Evolutionary conservation across 2,797 vertebrate genomes (phyloP), one percentile per base, ranked within the genome.

Genomic region (Manis crassicaudata): DNA sequence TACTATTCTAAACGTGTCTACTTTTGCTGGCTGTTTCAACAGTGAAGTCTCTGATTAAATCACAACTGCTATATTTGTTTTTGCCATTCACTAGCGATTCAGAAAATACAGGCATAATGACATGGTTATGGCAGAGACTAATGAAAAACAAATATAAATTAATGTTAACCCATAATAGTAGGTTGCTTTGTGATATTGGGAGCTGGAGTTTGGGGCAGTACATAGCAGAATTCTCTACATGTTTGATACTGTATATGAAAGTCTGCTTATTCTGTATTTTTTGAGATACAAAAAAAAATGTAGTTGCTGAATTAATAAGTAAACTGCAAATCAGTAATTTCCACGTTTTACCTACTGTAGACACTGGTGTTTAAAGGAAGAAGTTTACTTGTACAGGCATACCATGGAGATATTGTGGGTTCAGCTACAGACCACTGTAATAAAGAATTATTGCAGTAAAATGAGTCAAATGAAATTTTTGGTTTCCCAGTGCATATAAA

Each of bases 31-130:
- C 88, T 96, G 56, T 96, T 95, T 60, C 85, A 96, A 94, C 70
- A 84, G 95, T 90, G 88, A 89, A 95, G 95, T 94, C 93, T 97
- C 96, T 97, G 90, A 96, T 96, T 98, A 97, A 95, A 97, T 87
- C 82, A 75, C 77, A 60, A 96, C 75, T 56, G 54, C 72, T 97
- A 5, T 95, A 96, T 97, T 97, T 91, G 97, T 97, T 98, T 97
- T 95, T 98, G 73, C 90, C 90, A 25, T 94, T 97, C 92, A 96
- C 94, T 85, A 79, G 96, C 37, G 63, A 93, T 95, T 97, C 63
- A 95, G 95, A 97, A 98, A 97, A 95, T 91, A 95, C 92, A 92
- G 60, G 80, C 2, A 52, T 89, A 82, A 62, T 85, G 92, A 83
- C 87, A 67, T 88, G 90, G 37, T 82, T 76, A 65, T 88, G 68